Conservation (phyloP, 1,140 invertebrate species). For the Drosophila athabasca region DNA sequence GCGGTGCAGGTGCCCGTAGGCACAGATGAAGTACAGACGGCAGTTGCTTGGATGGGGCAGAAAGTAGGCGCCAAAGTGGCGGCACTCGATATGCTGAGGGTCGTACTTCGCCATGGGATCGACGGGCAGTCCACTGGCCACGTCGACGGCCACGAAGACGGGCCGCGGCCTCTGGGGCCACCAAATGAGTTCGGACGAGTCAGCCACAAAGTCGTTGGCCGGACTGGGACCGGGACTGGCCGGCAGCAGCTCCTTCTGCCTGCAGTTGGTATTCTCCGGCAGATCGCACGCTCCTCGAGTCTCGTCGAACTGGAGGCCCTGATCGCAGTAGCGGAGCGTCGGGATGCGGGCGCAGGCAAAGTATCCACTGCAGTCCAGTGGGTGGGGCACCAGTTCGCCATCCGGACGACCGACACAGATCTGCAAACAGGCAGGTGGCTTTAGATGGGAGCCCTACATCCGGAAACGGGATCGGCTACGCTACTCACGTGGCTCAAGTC, state of each 20-base stretch:
- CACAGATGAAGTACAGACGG: constrained; percentile 70
- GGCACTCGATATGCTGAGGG: constrained; percentile 63
- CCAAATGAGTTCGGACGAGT: constrained; percentile 31
- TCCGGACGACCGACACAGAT: constrained; percentile 46
- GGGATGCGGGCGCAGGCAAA: constrained; percentile 56
- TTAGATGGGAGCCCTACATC: neutral
- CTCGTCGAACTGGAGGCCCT: constrained; percentile 58
- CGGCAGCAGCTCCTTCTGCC: neutral
- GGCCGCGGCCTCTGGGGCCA: constrained; percentile 58
- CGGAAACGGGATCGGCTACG: neutral
- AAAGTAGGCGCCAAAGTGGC: constrained; percentile 77
- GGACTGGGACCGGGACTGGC: no score
- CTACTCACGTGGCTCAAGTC: constrained; percentile 63
- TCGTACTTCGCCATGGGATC: constrained; percentile 71
- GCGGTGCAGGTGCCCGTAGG: constrained; percentile 68
- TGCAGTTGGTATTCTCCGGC: constrained; percentile 54
- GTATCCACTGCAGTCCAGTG: constrained; percentile 62
- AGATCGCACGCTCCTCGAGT: constrained; percentile 40
- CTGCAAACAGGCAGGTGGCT: constrained; percentile 21
- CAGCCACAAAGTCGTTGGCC: no score
- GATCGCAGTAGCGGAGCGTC: constrained; percentile 48
- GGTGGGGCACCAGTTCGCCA: constrained; percentile 57
- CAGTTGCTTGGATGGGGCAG: constrained; percentile 74
- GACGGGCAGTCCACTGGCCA: constrained; percentile 51
- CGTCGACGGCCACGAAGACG: constrained; percentile 64